phyloP scores from a whole-genome alignment of 2,113 vertebrate genomes.

The Monopterus albus region DNA sequence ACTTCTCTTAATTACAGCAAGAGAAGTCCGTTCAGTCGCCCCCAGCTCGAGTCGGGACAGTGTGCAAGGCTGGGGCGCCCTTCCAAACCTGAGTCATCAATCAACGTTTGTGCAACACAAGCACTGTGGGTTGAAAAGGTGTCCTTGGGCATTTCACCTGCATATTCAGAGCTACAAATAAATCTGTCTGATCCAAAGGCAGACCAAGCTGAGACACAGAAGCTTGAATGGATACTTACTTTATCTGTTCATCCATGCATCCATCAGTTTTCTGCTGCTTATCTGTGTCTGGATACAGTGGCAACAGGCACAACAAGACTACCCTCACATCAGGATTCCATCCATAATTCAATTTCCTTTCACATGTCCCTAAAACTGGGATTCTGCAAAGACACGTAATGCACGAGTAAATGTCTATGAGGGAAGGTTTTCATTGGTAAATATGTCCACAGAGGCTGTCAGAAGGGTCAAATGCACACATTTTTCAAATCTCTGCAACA shows the following conservation, averaged over 20 bases:
- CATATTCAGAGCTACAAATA: background rate
- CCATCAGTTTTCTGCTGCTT: background rate
- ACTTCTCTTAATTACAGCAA: constrained; percentile 17
- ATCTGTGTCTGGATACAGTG: background rate
- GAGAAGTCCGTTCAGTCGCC: background rate
- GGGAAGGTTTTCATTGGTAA: no score
- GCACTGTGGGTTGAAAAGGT: constrained; percentile 10
- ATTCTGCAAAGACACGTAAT: no score
- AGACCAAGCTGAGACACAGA: background rate
- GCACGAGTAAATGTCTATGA: no score
- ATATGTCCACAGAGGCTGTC: no score
- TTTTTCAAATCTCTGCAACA: no score
- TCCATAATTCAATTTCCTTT: no score
- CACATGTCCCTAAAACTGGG: no score
- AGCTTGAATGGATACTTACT: no score
- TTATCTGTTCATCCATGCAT: background rate
- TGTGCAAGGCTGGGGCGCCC: background rate
- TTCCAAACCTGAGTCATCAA: constrained; percentile 39
- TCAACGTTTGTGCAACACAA: constrained; percentile 15
- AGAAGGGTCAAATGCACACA: no score
- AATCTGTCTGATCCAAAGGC: background rate
- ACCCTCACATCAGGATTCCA: background rate
- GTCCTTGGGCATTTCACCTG: constrained; percentile 39
- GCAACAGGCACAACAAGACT: background rate
- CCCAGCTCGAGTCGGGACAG: constrained; percentile 1